These are phyloP conservation scores for Rhyzopertha dominica DNA, from an alignment of 1,140 invertebrate species.

Conservation along the genomic window DNA sequence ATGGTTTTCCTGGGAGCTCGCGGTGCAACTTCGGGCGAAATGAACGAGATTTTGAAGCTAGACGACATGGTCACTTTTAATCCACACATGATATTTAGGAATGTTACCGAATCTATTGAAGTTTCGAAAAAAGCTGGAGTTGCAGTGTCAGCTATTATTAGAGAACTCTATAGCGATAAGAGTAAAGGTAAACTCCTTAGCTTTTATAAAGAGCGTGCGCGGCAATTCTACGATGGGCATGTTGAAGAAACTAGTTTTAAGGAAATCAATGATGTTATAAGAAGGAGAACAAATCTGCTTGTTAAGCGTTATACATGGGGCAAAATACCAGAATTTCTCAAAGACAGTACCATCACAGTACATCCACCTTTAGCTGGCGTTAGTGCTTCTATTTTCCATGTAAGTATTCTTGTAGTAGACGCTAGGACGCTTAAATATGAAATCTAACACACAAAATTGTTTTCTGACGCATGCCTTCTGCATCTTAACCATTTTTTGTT, in stretches of 20 bases:
- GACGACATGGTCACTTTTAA: slow-evolving; percentile 86
- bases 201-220: slow-evolving; percentile 79
- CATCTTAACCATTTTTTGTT: too few relatives aligned
- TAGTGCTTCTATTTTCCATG: slow-evolving; percentile 73
- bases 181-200: slow-evolving; percentile 70
- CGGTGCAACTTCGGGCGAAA: slow-evolving; percentile 81
- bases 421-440: background rate
- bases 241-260: slow-evolving; percentile 80
- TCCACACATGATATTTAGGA: slow-evolving; percentile 77
- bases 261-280: slow-evolving; percentile 68
- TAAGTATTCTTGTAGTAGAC: slow-evolving; percentile 33
- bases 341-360: slow-evolving; percentile 62
- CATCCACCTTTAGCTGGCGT: slow-evolving; percentile 71
- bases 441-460: too few relatives aligned
- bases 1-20: slow-evolving; percentile 85
- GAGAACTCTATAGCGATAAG: slow-evolving; percentile 72
- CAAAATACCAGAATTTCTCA: slow-evolving; percentile 69
- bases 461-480: too few relatives aligned
- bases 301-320: slow-evolving; percentile 73
- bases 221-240: slow-evolving; percentile 78
- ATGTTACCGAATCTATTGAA: slow-evolving; percentile 71
- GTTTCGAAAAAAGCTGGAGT: slow-evolving; percentile 55
- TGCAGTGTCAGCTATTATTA: slow-evolving; percentile 67
- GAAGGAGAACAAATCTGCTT: slow-evolving; percentile 69
- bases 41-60: slow-evolving; percentile 78